Evolutionary conservation across 2,797 vertebrate species (phyloP).

Genomic region (Cryptoblepharus egeriae): DNA sequence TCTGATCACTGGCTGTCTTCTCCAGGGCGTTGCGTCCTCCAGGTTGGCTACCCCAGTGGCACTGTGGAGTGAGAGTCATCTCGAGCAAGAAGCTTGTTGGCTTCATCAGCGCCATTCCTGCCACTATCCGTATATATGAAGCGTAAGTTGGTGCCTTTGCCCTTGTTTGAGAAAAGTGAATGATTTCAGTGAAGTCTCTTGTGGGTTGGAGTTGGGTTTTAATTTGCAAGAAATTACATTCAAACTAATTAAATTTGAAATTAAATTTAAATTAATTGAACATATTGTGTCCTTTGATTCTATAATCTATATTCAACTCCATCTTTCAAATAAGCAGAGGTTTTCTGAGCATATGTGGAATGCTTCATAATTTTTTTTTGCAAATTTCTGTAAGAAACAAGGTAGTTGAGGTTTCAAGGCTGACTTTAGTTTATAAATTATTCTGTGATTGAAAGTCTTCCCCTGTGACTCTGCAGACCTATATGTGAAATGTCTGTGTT

Average conservation of each 20-base stretch:
- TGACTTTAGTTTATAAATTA: background rate
- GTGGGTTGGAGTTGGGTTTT: background rate
- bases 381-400: background rate
- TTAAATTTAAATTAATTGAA: background rate
- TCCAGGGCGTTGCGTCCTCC: conserved; percentile 95
- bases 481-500: background rate
- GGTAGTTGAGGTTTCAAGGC: background rate
- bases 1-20: conserved; percentile 16
- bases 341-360: background rate
- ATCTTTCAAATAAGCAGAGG: background rate
- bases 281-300: background rate
- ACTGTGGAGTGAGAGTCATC: conserved; percentile 95
- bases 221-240: background rate
- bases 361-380: background rate
- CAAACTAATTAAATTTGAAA: background rate
- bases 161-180: background rate
- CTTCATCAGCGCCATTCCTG: conserved; percentile 98
- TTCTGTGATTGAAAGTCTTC: background rate
- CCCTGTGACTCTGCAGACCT: no score
- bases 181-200: background rate
- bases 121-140: conserved; percentile 93
- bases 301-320: background rate
- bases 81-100: conserved; percentile 97
- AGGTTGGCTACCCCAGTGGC: conserved; percentile 97
- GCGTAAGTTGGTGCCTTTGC: conserved; percentile 78